Percentiles rank a stretch among this genome's conserved stretches.
Evolutionary conservation across 2,797 vertebrate species (phyloP).

Genomic region (Florisuga fusca): DNA sequence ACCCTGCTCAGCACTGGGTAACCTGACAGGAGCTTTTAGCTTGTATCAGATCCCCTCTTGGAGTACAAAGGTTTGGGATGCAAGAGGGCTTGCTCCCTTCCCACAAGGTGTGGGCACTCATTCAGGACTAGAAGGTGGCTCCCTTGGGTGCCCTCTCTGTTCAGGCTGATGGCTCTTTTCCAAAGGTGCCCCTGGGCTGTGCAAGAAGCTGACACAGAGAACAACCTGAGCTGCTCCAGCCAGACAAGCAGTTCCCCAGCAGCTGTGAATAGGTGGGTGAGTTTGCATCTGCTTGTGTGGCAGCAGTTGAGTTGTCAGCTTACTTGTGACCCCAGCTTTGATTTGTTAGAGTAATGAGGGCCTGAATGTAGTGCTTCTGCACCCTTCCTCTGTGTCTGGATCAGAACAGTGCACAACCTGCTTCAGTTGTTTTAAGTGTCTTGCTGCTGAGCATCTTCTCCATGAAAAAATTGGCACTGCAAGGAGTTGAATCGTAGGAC

Average conservation of each 20-base stretch:
- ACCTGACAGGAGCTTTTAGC: neutral
- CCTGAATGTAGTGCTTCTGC: neutral
- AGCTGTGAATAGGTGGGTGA: neutral
- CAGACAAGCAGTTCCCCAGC: neutral
- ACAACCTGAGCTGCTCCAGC: neutral
- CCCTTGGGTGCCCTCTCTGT: neutral
- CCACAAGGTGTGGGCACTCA: neutral
- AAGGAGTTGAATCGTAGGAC: neutral
- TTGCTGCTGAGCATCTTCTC: neutral
- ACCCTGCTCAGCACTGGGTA: neutral
- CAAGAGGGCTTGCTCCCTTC: neutral
- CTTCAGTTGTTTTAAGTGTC: neutral
- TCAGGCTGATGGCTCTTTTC: neutral
- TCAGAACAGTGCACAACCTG: neutral
- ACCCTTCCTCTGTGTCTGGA: neutral
- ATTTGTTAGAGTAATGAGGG: neutral
- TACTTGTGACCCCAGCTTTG: neutral
- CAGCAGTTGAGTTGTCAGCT: fast-evolving
- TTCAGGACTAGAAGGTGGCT: neutral
- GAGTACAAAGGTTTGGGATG: neutral
- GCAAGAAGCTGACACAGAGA: neutral
- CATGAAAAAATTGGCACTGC: neutral
- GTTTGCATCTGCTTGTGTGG: neutral
- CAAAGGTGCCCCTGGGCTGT: neutral
- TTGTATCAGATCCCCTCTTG: neutral